Base-by-base conservation (phyloP, 2,113 vertebrate species). In the Psephotus haematonotus region DNA sequence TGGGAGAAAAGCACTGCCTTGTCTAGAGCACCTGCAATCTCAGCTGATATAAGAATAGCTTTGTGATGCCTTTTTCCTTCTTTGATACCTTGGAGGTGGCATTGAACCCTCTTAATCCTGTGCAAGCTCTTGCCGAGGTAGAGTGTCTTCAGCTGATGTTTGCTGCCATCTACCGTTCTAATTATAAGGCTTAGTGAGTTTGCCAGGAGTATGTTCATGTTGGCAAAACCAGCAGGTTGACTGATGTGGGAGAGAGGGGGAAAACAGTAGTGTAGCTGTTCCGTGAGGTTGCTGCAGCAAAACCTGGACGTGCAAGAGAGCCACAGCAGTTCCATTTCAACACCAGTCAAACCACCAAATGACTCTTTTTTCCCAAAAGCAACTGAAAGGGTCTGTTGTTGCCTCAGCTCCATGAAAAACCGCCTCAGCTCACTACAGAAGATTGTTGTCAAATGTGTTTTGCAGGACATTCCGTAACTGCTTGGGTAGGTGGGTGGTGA, bases 81-180 rank as follows among this genome's bases (percentile, higher is more conserved):
- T 69, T 83, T 92, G 57, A 59, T 59, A 46, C 82, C 74, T 37
- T 37, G 64, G 69, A 74, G 37, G 22, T 59, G 57, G 11, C 0
- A 0, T 46, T 65, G 72, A 92, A 17, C n/a, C 37, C n/a, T 35
- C 43, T 53, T 46, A 31, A 55, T 75, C n/a, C 60, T 47, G 2
- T 29, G 68, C 11, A 4, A 52, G 31, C 33, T 22, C 23, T 52
- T 14, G 8, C 68, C 65, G 53, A 68, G 1, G 9, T 20, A 2
- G 35, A 3, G 43, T 9, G 50, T 22, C 11, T 75, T 78, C 77
- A 77, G 89, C 71, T 97, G 93, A 63, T n/a, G 64, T 98, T 64
- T 99, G 98, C 98, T 98, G 98, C 99, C 99, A 97, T 95, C 99
- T 99, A 91, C 93, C 84, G 98, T 94, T 96, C 37, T 67, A 88